Percentiles rank a stretch among this genome's conserved stretches.
Conservation (phyloP, 2,888 invertebrate genomes). For the Epistrophella euchroma region DNA sequence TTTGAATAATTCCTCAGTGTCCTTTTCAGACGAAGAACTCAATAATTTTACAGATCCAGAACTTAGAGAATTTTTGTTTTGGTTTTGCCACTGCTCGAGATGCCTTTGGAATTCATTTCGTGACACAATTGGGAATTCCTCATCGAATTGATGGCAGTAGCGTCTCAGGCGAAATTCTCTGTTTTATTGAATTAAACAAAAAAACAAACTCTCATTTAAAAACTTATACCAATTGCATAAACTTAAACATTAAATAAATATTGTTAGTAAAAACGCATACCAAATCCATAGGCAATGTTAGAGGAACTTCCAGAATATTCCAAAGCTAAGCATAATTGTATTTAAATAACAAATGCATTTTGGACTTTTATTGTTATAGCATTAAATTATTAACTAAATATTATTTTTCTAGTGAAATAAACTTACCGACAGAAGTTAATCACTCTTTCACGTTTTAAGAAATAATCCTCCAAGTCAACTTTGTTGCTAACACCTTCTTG, state of each 20-base stretch:
- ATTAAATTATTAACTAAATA: background rate
- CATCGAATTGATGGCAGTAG: constrained; percentile 82
- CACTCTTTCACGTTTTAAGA: constrained; percentile 81
- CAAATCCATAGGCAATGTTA: constrained; percentile 51
- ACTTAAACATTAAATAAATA: background rate
- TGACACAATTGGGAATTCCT: constrained; percentile 80
- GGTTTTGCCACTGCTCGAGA: constrained; percentile 79
- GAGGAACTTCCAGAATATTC: constrained; percentile 47
- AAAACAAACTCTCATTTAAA: constrained; percentile 12
- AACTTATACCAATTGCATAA: background rate
- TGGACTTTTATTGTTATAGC: constrained; percentile 3
- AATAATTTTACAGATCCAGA: constrained; percentile 72
- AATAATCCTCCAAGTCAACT: constrained; percentile 82
- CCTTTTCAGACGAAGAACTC: constrained; percentile 77
- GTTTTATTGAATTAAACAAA: background rate
- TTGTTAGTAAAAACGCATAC: constrained; percentile 57
- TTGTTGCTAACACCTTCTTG: constrained; percentile 79
- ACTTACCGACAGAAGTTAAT: constrained; percentile 82
- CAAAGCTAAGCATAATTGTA: constrained; percentile 41
- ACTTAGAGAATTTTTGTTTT: constrained; percentile 76
- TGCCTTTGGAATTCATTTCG: constrained; percentile 79
- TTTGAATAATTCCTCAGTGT: constrained; percentile 80
- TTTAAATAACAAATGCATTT: constrained; percentile 9
- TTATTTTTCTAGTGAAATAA: background rate
- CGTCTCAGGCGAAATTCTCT: constrained; percentile 82